Evolutionary conservation across 2,113 vertebrate genomes (phyloP).

Genomic region (Grus americana): DNA sequence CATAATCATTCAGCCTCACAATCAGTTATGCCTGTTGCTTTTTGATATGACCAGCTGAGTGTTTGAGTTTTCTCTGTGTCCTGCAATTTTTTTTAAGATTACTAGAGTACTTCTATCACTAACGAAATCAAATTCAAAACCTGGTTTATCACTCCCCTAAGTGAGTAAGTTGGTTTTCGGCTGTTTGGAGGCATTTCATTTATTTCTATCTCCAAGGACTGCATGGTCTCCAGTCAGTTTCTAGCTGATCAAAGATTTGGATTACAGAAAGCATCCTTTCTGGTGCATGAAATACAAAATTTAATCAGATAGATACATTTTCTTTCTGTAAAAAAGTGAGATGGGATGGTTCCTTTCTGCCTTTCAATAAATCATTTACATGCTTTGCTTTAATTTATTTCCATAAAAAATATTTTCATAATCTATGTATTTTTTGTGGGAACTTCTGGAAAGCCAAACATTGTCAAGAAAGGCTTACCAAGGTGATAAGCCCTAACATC

Average conservation of each 20-base stretch:
- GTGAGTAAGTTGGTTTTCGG: constrained; percentile 32
- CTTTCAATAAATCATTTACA: not conserved
- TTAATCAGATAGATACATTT: not conserved
- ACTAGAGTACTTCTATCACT: constrained; percentile 15
- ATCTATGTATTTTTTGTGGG: not conserved
- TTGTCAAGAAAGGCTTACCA: not conserved
- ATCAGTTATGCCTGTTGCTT: not conserved
- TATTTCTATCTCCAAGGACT: constrained; percentile 18
- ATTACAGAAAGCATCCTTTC: not conserved
- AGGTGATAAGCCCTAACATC: not conserved
- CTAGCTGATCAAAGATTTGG: constrained; percentile 27
- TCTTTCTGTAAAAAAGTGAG: not conserved
- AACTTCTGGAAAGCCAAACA: not conserved
- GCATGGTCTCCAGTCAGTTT: not conserved
- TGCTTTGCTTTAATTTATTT: not conserved
- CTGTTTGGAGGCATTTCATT: constrained; percentile 38
- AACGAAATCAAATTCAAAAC: constrained; percentile 54
- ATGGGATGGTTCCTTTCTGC: not conserved
- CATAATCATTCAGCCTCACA: not conserved
- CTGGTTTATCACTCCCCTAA: not conserved
- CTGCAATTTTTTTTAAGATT: not conserved
- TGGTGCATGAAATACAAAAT: constrained; percentile 21
- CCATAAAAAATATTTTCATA: not conserved
- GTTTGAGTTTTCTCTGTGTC: not conserved
- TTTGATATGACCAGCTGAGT: not conserved